Base-by-base conservation (phyloP, 2,888 invertebrate species). In the Celastrina argiolus region DNA sequence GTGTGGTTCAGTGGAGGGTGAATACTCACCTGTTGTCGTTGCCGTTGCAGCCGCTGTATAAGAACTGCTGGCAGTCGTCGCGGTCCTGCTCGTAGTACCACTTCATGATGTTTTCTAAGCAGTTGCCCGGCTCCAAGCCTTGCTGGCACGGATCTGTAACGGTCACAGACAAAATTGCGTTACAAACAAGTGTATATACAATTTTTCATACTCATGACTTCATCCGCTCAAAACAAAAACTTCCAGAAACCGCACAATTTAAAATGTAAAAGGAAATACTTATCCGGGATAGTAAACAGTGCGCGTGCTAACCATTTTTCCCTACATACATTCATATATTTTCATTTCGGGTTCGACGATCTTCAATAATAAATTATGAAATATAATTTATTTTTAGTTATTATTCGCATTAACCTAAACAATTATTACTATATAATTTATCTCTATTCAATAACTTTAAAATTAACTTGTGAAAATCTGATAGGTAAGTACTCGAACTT, bases 21-120 rank as follows among this genome's bases (percentile, higher is more conserved):
- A 0, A 64, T 7, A 14, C 5, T 59, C 95, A 98, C 85, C 97
- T 97, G 84, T 98, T 98, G 1, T 92, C 93, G 79, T 99, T 99
- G 34, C 98, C 99, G 34, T 95, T 95, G 80, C 98, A 98, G 63
- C 98, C 98, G 42, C 97, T 97, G 81, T 95, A 98, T 74, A 96
- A 94, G 87, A 98, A 98, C 77, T 94, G 94, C 65, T 93, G 89
- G 82, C 98, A 99, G 41, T 91, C 72, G 67, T 81, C 78, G 0
- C 75, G 71, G 0, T 91, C 90, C 0, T 94, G 92, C 81, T 98
- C 96, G 84, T 93, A 98, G 88, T 96, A 97, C 96, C 96, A 98
- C 72, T 94, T 92, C 65, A 92, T 87, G 2, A 92, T 92, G 76
- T 95, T 95, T 69, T 93, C 93, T 70, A 92, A 91, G 76, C 97